Percentiles rank a stretch among this genome's conserved stretches.
Evolutionary conservation across 2,113 vertebrate species (phyloP).

Genomic region (Haemorhous mexicanus): DNA sequence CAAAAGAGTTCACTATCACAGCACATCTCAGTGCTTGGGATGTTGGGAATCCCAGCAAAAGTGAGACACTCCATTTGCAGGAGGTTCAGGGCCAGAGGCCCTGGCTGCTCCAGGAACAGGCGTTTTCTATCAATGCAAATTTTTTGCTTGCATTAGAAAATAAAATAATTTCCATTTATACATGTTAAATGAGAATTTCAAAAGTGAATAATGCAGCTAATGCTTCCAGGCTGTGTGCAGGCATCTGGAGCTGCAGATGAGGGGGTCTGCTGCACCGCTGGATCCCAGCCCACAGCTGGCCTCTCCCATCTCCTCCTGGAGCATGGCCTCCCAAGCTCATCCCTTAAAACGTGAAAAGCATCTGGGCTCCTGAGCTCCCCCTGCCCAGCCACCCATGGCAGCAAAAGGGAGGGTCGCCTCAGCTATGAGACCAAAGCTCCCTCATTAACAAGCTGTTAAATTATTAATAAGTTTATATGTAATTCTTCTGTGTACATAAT

Average conservation of each 20-base stretch:
- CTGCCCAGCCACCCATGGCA: background rate
- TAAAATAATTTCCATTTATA: conserved; percentile 36
- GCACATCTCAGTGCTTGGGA: background rate
- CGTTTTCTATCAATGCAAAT: conserved; percentile 3
- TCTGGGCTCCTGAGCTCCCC: background rate
- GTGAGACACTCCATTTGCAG: background rate
- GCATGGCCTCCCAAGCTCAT: background rate
- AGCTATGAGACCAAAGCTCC: background rate
- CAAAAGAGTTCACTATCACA: fast-evolving
- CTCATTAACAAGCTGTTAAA: conserved; percentile 76
- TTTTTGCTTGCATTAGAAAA: conserved; percentile 16
- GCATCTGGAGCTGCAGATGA: background rate
- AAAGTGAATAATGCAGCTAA: background rate
- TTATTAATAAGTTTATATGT: conserved; percentile 77
- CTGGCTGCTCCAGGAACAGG: background rate
- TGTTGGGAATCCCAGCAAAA: background rate
- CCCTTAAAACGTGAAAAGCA: fast-evolving
- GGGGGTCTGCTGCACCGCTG: fast-evolving
- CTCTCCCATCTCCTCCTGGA: fast-evolving
- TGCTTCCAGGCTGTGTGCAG: background rate
- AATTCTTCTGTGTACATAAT: conserved; percentile 77
- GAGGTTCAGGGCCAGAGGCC: fast-evolving
- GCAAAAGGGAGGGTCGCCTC: background rate
- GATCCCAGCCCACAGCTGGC: background rate
- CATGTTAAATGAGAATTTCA: conserved; percentile 41